Evolutionary conservation across 2,888 invertebrate species (phyloP).

Genomic region (Molanna angustata): DNA sequence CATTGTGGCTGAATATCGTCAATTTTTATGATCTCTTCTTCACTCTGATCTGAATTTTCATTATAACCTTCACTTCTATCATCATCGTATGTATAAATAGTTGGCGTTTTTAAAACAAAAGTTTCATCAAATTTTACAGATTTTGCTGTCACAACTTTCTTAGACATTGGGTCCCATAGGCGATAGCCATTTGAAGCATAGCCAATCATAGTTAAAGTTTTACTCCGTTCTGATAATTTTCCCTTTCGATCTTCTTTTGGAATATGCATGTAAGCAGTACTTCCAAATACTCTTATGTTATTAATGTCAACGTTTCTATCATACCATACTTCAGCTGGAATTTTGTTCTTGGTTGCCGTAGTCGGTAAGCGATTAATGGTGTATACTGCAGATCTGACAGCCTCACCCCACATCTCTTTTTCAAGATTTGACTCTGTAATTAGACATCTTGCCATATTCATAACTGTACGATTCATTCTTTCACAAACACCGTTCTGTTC

Average conservation of each 20-base stretch:
- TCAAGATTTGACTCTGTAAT: neutral
- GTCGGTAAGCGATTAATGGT: neutral
- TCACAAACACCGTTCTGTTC: neutral
- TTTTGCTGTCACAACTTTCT: neutral
- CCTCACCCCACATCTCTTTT: slow-evolving; percentile 3
- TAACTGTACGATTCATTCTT: neutral
- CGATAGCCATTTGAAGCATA: slow-evolving; percentile 3
- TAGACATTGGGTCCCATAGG: slow-evolving; percentile 1
- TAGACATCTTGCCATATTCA: neutral
- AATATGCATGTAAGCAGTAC: neutral
- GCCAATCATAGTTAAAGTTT: slow-evolving; percentile 1
- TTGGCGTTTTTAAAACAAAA: too few relatives aligned
- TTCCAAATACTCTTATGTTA: neutral
- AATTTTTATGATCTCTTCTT: too few relatives aligned
- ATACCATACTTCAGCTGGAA: neutral
- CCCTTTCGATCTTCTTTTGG: neutral
- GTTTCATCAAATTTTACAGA: too few relatives aligned
- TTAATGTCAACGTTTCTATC: neutral
- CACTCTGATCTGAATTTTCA: too few relatives aligned
- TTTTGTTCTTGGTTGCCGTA: neutral
- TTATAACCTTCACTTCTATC: too few relatives aligned
- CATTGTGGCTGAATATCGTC: too few relatives aligned
- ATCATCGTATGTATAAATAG: too few relatives aligned
- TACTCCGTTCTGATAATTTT: neutral
- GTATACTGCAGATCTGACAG: neutral